A percentile compares a stretch with the other conserved stretches of the same genome.
Conservation (phyloP, 2,113 vertebrate genomes). For the Triplophysa tibetana region DNA sequence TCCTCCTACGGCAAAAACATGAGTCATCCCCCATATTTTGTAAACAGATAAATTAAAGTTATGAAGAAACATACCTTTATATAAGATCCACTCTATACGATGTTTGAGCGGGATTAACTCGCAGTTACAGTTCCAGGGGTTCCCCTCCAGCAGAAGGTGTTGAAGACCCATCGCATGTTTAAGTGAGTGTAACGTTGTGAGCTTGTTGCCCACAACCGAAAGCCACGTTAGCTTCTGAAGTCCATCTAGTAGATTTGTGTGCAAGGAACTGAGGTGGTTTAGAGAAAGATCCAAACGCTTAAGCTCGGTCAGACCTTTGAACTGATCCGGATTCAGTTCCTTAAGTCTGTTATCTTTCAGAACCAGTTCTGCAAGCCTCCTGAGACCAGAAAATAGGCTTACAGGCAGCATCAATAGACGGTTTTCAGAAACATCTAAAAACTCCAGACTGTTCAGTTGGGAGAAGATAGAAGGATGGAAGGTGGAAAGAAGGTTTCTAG, state of each 20-base stretch:
- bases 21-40: constrained; percentile 25
- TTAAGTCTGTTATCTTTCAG: constrained; percentile 79
- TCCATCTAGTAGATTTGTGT: constrained; percentile 81
- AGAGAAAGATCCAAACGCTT: constrained; percentile 86
- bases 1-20: constrained; percentile 76
- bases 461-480: constrained; percentile 80
- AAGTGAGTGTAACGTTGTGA: constrained; percentile 85
- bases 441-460: constrained; percentile 78
- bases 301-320: constrained; percentile 77
- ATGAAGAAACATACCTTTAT: constrained; percentile 76
- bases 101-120: constrained; percentile 89
- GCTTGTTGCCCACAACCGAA: constrained; percentile 82
- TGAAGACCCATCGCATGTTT: constrained; percentile 83
- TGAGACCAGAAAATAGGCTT: constrained; percentile 71
- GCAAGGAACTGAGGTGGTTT: constrained; percentile 82
- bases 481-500: constrained; percentile 81
- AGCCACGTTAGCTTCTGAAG: constrained; percentile 83
- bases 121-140: constrained; percentile 94
- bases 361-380: constrained; percentile 73
- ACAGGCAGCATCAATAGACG: constrained; percentile 79
- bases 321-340: constrained; percentile 81
- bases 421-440: constrained; percentile 91
- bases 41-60: too few species aligned
- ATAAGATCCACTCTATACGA: constrained; percentile 96
- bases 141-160: constrained; percentile 84